These are phyloP conservation scores for Bujurquina vittata DNA, from an alignment of 2,113 vertebrate genomes.

Conservation along the genomic window DNA sequence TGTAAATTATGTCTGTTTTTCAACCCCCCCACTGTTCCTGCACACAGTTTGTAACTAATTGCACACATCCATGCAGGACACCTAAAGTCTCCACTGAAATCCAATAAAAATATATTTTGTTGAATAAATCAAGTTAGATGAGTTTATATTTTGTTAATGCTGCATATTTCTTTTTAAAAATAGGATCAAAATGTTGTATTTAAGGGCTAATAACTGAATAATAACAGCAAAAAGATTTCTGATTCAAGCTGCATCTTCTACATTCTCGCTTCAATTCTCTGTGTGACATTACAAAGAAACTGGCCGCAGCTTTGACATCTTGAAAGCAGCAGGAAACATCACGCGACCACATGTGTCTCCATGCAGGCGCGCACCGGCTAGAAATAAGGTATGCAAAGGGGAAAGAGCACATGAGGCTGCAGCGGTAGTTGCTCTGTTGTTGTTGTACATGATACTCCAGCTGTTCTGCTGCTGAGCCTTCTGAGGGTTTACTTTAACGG, in stretches of 20 bases:
- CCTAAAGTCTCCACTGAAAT: no score
- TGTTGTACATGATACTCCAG: constrained; percentile 31
- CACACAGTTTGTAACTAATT: no score
- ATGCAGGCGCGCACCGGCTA: background rate
- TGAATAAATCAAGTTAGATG: no score
- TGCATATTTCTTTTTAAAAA: background rate
- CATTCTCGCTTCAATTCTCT: background rate
- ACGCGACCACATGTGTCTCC: background rate
- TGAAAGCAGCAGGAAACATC: background rate
- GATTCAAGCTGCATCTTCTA: background rate
- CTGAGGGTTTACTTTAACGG: constrained; percentile 17
- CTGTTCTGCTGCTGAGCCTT: constrained; percentile 28
- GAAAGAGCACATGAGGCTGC: background rate
- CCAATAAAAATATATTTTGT: no score
- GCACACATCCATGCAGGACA: no score
- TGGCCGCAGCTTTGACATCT: constrained; percentile 18
- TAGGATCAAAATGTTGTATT: background rate
- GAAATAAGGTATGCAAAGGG: constrained; percentile 10
- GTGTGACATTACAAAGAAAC: background rate
- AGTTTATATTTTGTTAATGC: background rate
- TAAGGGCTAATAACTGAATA: background rate
- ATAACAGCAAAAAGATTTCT: background rate
- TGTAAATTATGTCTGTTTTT: background rate
- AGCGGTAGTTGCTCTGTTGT: constrained; percentile 10
- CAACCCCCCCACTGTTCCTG: background rate